Evolutionary conservation across 2,888 invertebrate genomes (phyloP).

Genomic region (Tuta absoluta): DNA sequence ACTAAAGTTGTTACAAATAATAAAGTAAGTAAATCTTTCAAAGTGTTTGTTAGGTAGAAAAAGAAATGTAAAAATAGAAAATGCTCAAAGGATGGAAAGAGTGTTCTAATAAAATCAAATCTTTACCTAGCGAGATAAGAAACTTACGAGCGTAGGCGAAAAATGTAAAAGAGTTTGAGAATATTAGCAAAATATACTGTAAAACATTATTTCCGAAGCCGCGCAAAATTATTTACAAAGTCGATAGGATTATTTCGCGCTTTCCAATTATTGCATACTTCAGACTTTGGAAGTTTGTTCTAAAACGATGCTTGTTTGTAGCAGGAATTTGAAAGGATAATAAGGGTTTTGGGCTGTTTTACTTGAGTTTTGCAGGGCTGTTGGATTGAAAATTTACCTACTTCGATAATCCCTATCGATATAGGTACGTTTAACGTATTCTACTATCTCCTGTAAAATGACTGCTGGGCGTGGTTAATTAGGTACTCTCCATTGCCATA

Average conservation of each 20-base stretch:
- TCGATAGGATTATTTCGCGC: conserved; percentile 18
- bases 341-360: neutral
- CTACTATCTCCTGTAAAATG: too few relatives aligned
- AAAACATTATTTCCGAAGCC: conserved; percentile 18
- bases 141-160: neutral
- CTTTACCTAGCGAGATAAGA: neutral
- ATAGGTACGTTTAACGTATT: too few relatives aligned
- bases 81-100: too few relatives aligned
- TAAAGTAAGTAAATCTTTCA: too few relatives aligned
- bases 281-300: conserved; percentile 14
- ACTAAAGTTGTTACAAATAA: too few relatives aligned
- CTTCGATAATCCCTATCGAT: too few relatives aligned
- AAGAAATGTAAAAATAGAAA: too few relatives aligned
- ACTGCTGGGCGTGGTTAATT: too few relatives aligned
- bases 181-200: conserved; percentile 12
- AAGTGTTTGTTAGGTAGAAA: too few relatives aligned
- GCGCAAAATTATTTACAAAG: conserved; percentile 14
- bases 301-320: conserved; percentile 10
- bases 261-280: conserved; percentile 20
- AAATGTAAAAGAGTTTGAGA: neutral
- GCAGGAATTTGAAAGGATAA: conserved; percentile 3
- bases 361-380: neutral
- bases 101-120: too few relatives aligned
- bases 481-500: too few relatives aligned
- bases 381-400: neutral